Base-by-base conservation (phyloP, 1,140 invertebrate genomes). In the Melipona quadrifasciata region DNA sequence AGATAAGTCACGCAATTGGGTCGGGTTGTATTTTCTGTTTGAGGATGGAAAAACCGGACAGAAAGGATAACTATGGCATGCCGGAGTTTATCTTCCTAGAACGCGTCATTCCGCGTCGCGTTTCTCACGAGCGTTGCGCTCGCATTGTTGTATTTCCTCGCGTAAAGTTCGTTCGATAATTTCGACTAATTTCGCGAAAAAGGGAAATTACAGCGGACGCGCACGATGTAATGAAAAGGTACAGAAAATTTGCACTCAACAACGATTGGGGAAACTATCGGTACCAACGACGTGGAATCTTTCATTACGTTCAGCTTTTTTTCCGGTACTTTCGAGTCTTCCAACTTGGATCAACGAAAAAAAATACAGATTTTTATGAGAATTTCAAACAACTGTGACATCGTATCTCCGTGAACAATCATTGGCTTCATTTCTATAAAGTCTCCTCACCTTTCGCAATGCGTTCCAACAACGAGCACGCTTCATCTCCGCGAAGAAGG, bases 11-110 rank as follows among this genome's bases (percentile, higher is more conserved):
- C 51, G 27, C 19, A 74, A 57, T 55, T 57, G 47, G 51, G 27
- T 55, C 72, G 39, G 51, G 70, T 31, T 5, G 51, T 55, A 55
- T 74, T 27, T 74, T 53, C 31, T 31, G 19, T 31, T 74, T 31
- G 27, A 74, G 10, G 17, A n/a, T 31, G 57, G 27, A 55, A 55
- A 55, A 21, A 21, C 11, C 51, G 19, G 27, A 10, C 2, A 12
- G 1, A 21, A 14, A 55, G n/a, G 55, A 10, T 31, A 58, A 58
- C 6, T 61, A 72, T 65, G 47, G 51, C n/a, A 19, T 24, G 31
- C 51, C 34, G 58, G 76, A 77, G 65, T 82, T 82, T 67, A 64
- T 53, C 73, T 64, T 39, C 47, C 17, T 73, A 39, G n/a, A 39
- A 39, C 31, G 19, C 31, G 21, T 31, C 31, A 24, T 71, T 47